These are phyloP conservation scores for Drosophila paranaensis DNA, from an alignment of 2,888 invertebrate genomes.

Conservation along the genomic window DNA sequence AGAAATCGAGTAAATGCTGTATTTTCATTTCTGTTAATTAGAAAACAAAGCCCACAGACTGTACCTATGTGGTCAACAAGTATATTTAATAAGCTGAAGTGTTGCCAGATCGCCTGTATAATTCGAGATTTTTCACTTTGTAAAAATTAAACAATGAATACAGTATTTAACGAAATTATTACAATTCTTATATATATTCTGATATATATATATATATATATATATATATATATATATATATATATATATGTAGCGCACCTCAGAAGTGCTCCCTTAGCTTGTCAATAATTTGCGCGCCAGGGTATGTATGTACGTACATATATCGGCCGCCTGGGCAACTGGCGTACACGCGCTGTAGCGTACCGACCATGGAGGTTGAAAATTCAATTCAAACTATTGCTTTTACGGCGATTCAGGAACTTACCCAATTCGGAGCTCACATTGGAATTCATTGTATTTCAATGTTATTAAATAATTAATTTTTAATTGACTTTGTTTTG, in stretches of 20 bases:
- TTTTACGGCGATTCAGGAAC: constrained; percentile 1
- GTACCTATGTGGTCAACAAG: constrained; percentile 37
- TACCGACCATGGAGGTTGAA: constrained; percentile 63
- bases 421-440: constrained; percentile 42
- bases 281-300: constrained; percentile 55
- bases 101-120: constrained; percentile 36
- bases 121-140: constrained; percentile 47
- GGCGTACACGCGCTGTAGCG: constrained; percentile 54
- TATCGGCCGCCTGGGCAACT: constrained; percentile 40
- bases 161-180: constrained; percentile 15
- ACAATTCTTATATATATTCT: too few species aligned
- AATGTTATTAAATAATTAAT: not conserved
- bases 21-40: not conserved
- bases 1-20: not conserved
- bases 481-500: constrained; percentile 27
- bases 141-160: constrained; percentile 36
- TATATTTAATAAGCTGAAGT: not conserved
- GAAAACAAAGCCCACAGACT: constrained; percentile 33
- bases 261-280: not conserved
- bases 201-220: too few species aligned
- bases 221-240: too few species aligned
- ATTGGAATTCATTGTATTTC: constrained; percentile 33
- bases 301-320: constrained; percentile 12
- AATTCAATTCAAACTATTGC: constrained; percentile 73
- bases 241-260: too few species aligned